Evolutionary conservation across 2,797 vertebrate species (phyloP).

Genomic region (Melanotaenia parkinsoni): DNA sequence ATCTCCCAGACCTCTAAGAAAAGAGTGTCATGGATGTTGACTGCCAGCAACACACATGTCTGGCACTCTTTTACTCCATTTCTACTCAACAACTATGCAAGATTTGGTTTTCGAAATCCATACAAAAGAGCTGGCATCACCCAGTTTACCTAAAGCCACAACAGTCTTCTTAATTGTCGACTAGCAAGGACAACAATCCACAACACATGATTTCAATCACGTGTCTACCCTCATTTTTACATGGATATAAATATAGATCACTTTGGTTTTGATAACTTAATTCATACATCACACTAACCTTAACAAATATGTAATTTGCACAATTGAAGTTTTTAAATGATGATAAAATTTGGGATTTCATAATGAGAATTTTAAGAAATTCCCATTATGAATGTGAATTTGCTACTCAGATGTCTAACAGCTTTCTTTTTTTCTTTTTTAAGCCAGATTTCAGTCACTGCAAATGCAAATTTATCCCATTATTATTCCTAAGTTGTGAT

Average conservation of each 20-base stretch:
- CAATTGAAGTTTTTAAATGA: too few species aligned
- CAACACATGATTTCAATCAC: too few species aligned
- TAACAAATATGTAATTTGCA: background rate
- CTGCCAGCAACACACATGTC: slow-evolving; percentile 30
- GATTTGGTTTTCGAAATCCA: slow-evolving; percentile 50
- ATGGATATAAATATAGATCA: background rate
- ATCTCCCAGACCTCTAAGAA: slow-evolving; percentile 43
- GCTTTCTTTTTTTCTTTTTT: too few species aligned
- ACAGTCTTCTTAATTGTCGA: too few species aligned
- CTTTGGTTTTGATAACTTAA: background rate
- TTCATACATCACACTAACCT: background rate
- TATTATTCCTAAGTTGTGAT: too few species aligned
- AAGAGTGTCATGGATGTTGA: slow-evolving; percentile 17
- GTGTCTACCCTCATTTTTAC: too few species aligned
- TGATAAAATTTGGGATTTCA: too few species aligned
- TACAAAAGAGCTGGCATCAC: slow-evolving; percentile 37
- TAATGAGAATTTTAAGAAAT: too few species aligned
- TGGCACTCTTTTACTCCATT: slow-evolving; percentile 41
- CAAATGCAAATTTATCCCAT: too few species aligned
- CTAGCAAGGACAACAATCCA: background rate
- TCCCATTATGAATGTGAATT: too few species aligned
- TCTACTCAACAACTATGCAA: slow-evolving; percentile 37
- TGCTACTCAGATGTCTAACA: too few species aligned
- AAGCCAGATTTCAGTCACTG: too few species aligned
- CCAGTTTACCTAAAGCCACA: slow-evolving; percentile 20